Percentiles rank a stretch among this genome's conserved stretches.
These are phyloP conservation scores for Megalurothrips usitatus DNA, from an alignment of 2,888 invertebrate species.

Conservation along the genomic window DNA sequence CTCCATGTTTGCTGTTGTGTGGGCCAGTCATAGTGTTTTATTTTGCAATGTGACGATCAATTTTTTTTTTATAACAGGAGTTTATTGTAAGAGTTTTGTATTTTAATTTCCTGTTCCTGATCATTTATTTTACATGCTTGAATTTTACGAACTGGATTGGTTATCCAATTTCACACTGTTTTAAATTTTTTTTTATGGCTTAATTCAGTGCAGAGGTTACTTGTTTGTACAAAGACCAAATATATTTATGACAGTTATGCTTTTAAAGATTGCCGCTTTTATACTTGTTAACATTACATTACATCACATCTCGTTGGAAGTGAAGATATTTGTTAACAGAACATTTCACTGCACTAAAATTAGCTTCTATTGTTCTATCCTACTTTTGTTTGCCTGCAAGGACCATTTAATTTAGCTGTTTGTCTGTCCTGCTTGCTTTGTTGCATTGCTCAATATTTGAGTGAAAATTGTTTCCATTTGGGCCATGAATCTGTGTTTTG, in stretches of 20 bases:
- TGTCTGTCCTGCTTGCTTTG: too few relatives aligned
- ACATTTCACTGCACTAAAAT: too few relatives aligned
- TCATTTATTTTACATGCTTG: neutral
- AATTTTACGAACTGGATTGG: neutral
- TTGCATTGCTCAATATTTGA: neutral
- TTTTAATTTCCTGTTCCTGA: neutral
- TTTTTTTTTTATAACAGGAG: neutral
- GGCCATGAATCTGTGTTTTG: too few relatives aligned
- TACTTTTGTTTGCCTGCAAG: neutral
- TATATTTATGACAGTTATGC: constrained; percentile 23
- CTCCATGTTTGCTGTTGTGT: neutral
- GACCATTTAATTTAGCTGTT: neutral
- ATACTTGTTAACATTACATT: constrained; percentile 18
- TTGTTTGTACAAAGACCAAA: constrained; percentile 23
- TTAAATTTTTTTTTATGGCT: neutral
- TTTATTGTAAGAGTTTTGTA: neutral
- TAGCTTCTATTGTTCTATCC: neutral
- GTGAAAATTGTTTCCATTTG: too few relatives aligned
- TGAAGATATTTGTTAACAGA: too few relatives aligned
- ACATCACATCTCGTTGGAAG: neutral
- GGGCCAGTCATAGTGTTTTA: neutral
- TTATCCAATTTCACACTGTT: neutral
- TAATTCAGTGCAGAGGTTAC: neutral
- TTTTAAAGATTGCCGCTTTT: neutral
- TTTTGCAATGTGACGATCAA: neutral